Evolutionary conservation across 1,140 invertebrate species (phyloP).

Genomic region (Battus philenor): DNA sequence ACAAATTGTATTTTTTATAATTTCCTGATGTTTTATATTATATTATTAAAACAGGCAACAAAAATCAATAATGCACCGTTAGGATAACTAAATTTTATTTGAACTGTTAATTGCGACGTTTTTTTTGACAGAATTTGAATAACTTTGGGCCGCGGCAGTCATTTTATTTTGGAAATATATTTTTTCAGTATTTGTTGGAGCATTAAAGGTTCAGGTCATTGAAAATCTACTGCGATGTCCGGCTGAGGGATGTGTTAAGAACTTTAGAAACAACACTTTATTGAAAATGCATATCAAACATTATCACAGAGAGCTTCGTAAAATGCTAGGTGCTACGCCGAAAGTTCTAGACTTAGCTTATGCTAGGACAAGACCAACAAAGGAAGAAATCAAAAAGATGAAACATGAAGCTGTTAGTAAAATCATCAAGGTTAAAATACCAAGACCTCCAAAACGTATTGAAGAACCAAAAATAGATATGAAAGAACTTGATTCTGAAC

Average conservation of each 20-base stretch:
- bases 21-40: too few relatives aligned
- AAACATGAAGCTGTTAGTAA: slow-evolving; percentile 25
- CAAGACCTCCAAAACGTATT: slow-evolving; percentile 30
- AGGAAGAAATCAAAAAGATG: slow-evolving; percentile 19
- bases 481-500: slow-evolving; percentile 26
- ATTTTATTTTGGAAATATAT: neutral
- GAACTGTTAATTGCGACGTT: too few relatives aligned
- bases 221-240: slow-evolving; percentile 87
- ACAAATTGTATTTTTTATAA: slow-evolving; percentile 8
- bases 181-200: slow-evolving; percentile 79
- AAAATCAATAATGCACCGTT: too few relatives aligned
- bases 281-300: slow-evolving; percentile 94
- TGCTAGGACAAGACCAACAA: slow-evolving; percentile 74
- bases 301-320: slow-evolving; percentile 88
- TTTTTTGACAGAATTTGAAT: too few relatives aligned
- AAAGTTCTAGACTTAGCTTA: slow-evolving; percentile 91
- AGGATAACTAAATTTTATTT: too few relatives aligned
- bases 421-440: slow-evolving; percentile 47
- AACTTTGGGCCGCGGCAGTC: too few relatives aligned
- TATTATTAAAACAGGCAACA: too few relatives aligned
- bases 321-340: slow-evolving; percentile 85
- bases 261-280: slow-evolving; percentile 92
- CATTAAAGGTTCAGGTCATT: slow-evolving; percentile 82
- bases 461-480: slow-evolving; percentile 36
- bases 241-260: slow-evolving; percentile 89